These are phyloP conservation scores for Phalacrocorax pelagicus DNA, from an alignment of 2,113 vertebrate genomes.

Conservation along the genomic window DNA sequence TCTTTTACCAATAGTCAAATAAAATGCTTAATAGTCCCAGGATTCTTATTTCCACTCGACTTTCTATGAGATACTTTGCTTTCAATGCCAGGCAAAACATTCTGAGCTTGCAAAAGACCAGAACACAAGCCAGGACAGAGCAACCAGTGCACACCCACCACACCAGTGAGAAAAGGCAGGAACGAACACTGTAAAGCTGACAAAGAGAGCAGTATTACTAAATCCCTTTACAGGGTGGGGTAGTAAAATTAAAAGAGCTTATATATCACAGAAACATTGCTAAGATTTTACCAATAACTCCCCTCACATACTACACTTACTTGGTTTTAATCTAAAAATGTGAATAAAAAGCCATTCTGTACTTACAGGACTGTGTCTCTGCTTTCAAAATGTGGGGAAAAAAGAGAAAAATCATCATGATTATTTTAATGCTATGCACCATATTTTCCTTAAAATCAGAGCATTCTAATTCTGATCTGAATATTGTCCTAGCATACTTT, in stretches of 20 bases:
- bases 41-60: not conserved
- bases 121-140: not conserved
- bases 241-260: not conserved
- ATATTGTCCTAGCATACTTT: not conserved
- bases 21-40: not conserved
- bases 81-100: not conserved
- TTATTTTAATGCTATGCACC: not conserved
- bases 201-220: not conserved
- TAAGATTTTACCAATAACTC: not conserved
- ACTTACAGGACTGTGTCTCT: slow-evolving; percentile 85
- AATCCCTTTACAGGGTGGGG: not conserved
- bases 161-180: not conserved
- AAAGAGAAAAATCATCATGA: slow-evolving; percentile 12
- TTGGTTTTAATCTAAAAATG: slow-evolving; percentile 9
- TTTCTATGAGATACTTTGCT: not conserved
- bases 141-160: not conserved
- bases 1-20: not conserved
- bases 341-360: slow-evolving; percentile 53
- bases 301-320: not conserved
- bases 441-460: not conserved
- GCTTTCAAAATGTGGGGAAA: slow-evolving; percentile 45
- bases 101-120: not conserved
- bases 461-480: not conserved
- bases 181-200: not conserved
- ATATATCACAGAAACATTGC: not conserved